A percentile compares a stretch with the other conserved stretches of the same genome.
phyloP scores from a whole-genome alignment of 2,888 invertebrate genomes.

The Stegana nigrithorax region DNA sequence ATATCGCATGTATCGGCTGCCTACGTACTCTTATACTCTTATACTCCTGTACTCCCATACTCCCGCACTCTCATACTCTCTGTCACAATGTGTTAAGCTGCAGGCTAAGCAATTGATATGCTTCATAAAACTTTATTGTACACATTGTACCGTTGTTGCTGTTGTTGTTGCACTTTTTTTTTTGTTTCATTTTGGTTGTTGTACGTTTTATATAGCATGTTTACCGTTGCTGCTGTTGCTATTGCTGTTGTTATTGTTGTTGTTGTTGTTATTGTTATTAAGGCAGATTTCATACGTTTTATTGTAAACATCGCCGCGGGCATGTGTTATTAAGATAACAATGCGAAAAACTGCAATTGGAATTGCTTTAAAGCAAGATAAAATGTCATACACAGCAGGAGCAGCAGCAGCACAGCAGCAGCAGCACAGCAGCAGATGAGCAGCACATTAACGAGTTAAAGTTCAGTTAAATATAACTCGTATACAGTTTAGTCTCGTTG shows the following conservation, averaged over 20 bases:
- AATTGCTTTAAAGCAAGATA: too few species aligned
- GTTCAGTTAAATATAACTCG: too few species aligned
- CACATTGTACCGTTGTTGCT: neutral
- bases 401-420: neutral
- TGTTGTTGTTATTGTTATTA: neutral
- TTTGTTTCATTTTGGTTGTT: neutral
- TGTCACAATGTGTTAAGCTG: conserved; percentile 6
- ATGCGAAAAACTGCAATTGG: too few species aligned
- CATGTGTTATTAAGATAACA: neutral
- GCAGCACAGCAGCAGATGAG: too few species aligned
- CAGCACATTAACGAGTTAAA: too few species aligned
- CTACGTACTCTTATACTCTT: neutral
- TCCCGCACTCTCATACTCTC: neutral
- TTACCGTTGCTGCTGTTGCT: too few species aligned
- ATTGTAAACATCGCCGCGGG: too few species aligned
- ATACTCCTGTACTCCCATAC: neutral
- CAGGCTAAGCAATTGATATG: conserved; percentile 39
- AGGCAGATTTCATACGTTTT: neutral
- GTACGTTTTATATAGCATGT: too few species aligned
- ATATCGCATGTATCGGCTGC: too few species aligned
- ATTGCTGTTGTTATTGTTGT: neutral
- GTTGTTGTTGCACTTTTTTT: neutral
- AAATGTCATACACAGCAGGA: neutral
- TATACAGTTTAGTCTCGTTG: too few species aligned
- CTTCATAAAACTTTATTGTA: conserved; percentile 46